A percentile compares a stretch with the other conserved stretches of the same genome.
phyloP scores from a whole-genome alignment of 2,888 invertebrate species.

The Drosophila villosipedis region DNA sequence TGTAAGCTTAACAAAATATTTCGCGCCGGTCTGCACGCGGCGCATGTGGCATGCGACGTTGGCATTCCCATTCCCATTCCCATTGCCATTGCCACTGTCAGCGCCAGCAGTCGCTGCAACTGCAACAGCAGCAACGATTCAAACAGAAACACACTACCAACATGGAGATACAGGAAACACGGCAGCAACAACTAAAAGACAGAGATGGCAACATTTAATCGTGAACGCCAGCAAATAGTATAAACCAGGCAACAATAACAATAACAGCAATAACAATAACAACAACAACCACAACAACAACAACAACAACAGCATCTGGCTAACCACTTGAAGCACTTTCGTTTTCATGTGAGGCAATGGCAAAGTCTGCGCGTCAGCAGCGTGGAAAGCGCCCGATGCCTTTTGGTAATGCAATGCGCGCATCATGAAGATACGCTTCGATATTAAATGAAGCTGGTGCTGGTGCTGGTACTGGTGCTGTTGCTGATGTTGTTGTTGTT shows the following conservation, averaged over 20 bases:
- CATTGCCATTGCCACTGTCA: conserved; percentile 27
- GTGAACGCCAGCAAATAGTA: conserved; percentile 57
- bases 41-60: conserved; percentile 67
- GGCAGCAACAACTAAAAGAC: conserved; percentile 36
- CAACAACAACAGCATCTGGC: conserved; percentile 59
- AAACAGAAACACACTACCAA: conserved; percentile 51
- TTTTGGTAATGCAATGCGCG: conserved; percentile 74
- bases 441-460: conserved; percentile 30
- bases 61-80: conserved; percentile 42
- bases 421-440: conserved; percentile 68
- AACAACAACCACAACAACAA: conserved; percentile 2
- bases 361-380: conserved; percentile 51
- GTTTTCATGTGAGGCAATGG: conserved; percentile 81
- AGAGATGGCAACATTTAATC: conserved; percentile 57
- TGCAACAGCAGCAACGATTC: conserved; percentile 42
- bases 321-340: conserved; percentile 81
- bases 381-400: conserved; percentile 72
- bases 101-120: conserved; percentile 29
- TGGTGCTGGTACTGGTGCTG: conserved; percentile 20
- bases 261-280: conserved; percentile 13
- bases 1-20: conserved; percentile 69
- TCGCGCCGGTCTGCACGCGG: conserved; percentile 59
- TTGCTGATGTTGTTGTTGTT: conserved; percentile 20
- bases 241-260: conserved; percentile 38
- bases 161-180: conserved; percentile 77